phyloP scores from a whole-genome alignment of 2,888 invertebrate species.

The Theristus sp. region DNA sequence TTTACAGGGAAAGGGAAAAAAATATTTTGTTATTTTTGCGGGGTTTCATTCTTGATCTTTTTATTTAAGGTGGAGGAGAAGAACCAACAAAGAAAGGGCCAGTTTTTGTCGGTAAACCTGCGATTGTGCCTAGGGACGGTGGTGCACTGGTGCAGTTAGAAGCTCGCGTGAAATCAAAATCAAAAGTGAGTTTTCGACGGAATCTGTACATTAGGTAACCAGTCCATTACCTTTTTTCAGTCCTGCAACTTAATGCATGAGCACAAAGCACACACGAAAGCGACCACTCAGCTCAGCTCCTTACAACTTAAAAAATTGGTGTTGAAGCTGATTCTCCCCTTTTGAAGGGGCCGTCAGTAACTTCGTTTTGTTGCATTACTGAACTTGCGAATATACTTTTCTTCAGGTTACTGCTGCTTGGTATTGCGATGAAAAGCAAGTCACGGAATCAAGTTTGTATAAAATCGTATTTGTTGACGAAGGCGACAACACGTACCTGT shows the following conservation, averaged over 20 bases:
- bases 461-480: not conserved
- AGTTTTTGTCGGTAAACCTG: slow-evolving; percentile 89
- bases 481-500: not conserved
- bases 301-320: not conserved
- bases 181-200: slow-evolving; percentile 64
- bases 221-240: not conserved
- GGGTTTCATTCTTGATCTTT: not conserved
- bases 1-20: slow-evolving; percentile 4
- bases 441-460: not conserved
- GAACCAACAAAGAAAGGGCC: slow-evolving; percentile 44
- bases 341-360: not conserved
- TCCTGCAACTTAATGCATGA: too few relatives aligned
- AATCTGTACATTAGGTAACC: too few relatives aligned
- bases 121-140: slow-evolving; percentile 92
- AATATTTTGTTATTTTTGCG: too few relatives aligned
- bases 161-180: slow-evolving; percentile 71
- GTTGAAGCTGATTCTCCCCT: not conserved
- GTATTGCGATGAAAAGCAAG: not conserved
- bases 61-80: slow-evolving; percentile 39
- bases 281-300: not conserved
- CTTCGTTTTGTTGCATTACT: not conserved
- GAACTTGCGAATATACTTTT: too few relatives aligned
- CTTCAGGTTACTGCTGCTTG: not conserved
- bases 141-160: slow-evolving; percentile 80
- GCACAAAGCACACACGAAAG: not conserved